Percentiles rank a stretch among this genome's conserved stretches.
phyloP scores from a whole-genome alignment of 1,140 invertebrate genomes.

The Vanessa atalanta region DNA sequence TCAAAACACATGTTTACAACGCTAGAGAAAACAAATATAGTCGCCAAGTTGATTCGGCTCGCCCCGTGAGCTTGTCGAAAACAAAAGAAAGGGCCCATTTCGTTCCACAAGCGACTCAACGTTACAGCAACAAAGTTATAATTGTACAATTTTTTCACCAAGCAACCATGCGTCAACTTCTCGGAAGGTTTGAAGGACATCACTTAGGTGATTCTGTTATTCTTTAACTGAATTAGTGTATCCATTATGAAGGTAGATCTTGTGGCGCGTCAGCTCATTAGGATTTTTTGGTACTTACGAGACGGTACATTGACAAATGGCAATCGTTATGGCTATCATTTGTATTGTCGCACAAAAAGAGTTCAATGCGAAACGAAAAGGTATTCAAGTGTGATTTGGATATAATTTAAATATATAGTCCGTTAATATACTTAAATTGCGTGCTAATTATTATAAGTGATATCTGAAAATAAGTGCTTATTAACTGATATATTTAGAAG shows the following conservation, averaged over 20 bases:
- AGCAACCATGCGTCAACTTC: slow-evolving; percentile 61
- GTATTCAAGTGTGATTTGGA: not conserved
- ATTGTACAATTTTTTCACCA: slow-evolving; percentile 59
- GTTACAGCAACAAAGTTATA: slow-evolving; percentile 64
- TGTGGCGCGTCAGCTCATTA: slow-evolving; percentile 59
- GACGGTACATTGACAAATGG: slow-evolving; percentile 57
- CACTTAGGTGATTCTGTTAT: slow-evolving; percentile 52
- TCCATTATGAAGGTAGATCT: slow-evolving; percentile 50
- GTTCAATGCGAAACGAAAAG: slow-evolving; percentile 27
- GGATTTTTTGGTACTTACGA: slow-evolving; percentile 45
- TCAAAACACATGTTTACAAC: slow-evolving; percentile 58
- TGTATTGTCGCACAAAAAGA: slow-evolving; percentile 39
- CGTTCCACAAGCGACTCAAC: slow-evolving; percentile 54
- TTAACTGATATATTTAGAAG: no score
- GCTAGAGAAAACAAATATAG: slow-evolving; percentile 53
- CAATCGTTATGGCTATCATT: slow-evolving; percentile 46
- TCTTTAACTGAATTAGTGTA: slow-evolving; percentile 55
- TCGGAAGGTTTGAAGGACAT: slow-evolving; percentile 66
- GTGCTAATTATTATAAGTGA: no score
- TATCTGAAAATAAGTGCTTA: no score
- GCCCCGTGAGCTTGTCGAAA: slow-evolving; percentile 47
- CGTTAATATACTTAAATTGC: not conserved
- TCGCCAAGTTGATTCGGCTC: slow-evolving; percentile 62
- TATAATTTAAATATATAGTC: not conserved
- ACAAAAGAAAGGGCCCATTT: slow-evolving; percentile 67